Conservation (phyloP, 2,888 invertebrate genomes). For the Drosophila vallismaia region DNA sequence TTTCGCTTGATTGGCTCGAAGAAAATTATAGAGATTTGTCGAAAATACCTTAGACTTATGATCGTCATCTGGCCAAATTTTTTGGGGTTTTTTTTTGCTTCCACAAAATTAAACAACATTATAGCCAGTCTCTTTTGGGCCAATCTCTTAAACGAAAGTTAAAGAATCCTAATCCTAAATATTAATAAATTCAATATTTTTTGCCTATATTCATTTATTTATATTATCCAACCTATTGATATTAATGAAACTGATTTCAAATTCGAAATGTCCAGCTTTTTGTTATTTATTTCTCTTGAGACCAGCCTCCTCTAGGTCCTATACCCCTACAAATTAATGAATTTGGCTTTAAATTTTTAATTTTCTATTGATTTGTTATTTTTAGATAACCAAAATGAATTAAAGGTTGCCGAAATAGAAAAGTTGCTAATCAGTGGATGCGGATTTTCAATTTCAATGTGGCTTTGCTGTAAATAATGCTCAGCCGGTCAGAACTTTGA, state of each 20-base stretch:
- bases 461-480: background rate
- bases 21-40: background rate
- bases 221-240: background rate
- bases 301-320: background rate
- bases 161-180: background rate
- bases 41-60: background rate
- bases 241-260: background rate
- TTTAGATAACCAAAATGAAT: background rate
- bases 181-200: background rate
- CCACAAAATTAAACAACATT: background rate
- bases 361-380: background rate
- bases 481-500: conserved; percentile 5
- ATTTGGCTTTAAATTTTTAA: background rate
- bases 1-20: conserved; percentile 1
- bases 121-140: background rate
- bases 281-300: background rate
- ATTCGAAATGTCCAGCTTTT: background rate
- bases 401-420: background rate
- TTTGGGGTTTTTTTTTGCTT: too few relatives aligned
- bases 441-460: background rate
- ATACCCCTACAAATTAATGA: background rate
- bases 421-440: background rate
- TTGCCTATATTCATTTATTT: background rate
- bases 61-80: background rate
- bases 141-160: background rate